Conservation (phyloP, 35 echinoderm and acorn worm genomes). For the Patiria miniata region DNA sequence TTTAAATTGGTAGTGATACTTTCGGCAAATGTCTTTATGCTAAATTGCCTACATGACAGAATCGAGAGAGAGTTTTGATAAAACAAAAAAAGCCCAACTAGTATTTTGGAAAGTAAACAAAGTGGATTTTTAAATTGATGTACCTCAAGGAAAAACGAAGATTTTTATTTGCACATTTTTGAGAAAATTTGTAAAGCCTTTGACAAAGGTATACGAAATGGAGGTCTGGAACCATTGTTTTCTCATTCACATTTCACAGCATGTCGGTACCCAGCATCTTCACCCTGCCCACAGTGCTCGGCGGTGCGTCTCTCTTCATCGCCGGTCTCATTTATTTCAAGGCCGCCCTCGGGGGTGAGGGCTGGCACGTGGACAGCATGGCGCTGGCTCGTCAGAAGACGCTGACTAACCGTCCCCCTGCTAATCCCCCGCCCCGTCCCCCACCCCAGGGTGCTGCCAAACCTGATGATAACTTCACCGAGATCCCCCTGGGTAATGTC, state of each 20-base stretch:
- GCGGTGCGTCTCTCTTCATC: slow-evolving; percentile 82
- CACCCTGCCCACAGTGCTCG: slow-evolving; percentile 83
- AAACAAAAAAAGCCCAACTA: too few relatives aligned
- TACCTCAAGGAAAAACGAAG: too few relatives aligned
- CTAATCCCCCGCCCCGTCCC: slow-evolving; percentile 87
- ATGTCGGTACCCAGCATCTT: slow-evolving; percentile 81
- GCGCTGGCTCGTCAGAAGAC: slow-evolving; percentile 55
- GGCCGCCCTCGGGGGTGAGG: slow-evolving; percentile 90
- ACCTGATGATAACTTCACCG: slow-evolving; percentile 38
- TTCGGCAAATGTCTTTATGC: too few relatives aligned
- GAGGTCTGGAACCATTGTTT: background rate
- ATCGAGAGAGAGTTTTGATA: too few relatives aligned
- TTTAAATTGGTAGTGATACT: too few relatives aligned
- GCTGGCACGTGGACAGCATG: slow-evolving; percentile 42
- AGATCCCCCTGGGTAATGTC: slow-evolving; percentile 24
- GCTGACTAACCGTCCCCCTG: slow-evolving; percentile 74
- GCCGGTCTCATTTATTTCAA: slow-evolving; percentile 91
- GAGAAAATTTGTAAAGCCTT: background rate
- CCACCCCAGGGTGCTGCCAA: slow-evolving; percentile 47
- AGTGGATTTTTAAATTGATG: too few relatives aligned
- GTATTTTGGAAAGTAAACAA: too few relatives aligned
- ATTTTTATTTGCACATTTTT: too few relatives aligned
- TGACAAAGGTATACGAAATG: background rate
- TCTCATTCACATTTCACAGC: slow-evolving; percentile 24
- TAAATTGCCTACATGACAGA: too few relatives aligned